These are phyloP conservation scores for Cladorhizidae sp. DNA, from an alignment of 37 sponge, comb jelly and placozoan genomes.

Conservation along the genomic window DNA sequence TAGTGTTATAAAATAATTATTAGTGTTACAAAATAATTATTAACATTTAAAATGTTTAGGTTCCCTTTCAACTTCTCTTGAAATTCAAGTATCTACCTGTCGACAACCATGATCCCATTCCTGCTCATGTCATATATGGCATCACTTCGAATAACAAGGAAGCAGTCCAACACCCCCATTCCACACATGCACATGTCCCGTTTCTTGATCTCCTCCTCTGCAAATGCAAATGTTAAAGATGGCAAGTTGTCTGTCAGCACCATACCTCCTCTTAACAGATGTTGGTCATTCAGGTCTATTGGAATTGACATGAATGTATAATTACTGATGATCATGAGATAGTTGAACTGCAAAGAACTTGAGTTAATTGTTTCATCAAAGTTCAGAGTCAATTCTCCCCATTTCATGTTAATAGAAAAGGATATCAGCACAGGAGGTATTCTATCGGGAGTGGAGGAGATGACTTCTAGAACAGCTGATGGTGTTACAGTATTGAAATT, in stretches of 20 bases:
- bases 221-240: slow-evolving; percentile 28
- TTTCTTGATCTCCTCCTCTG: slow-evolving; percentile 74
- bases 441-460: slow-evolving; percentile 29
- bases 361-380: slow-evolving; percentile 77
- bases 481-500: slow-evolving; percentile 38
- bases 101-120: slow-evolving; percentile 81
- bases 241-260: slow-evolving; percentile 27
- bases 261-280: slow-evolving; percentile 55
- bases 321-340: slow-evolving; percentile 67
- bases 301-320: slow-evolving; percentile 64
- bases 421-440: slow-evolving; percentile 60
- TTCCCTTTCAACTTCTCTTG: no score
- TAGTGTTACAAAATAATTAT: no score
- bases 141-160: slow-evolving; percentile 63
- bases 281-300: slow-evolving; percentile 62
- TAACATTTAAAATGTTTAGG: background rate
- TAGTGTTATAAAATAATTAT: no score
- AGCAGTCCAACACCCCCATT: slow-evolving; percentile 65
- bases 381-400: slow-evolving; percentile 60
- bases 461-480: slow-evolving; percentile 10
- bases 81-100: slow-evolving; percentile 22
- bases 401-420: slow-evolving; percentile 82
- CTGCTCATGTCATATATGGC: slow-evolving; percentile 82
- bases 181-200: slow-evolving; percentile 80
- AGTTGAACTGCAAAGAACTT: slow-evolving; percentile 38